Percentiles rank a stretch among this genome's conserved stretches.
phyloP scores from a whole-genome alignment of 2,113 vertebrate genomes.

The Cettia cetti region DNA sequence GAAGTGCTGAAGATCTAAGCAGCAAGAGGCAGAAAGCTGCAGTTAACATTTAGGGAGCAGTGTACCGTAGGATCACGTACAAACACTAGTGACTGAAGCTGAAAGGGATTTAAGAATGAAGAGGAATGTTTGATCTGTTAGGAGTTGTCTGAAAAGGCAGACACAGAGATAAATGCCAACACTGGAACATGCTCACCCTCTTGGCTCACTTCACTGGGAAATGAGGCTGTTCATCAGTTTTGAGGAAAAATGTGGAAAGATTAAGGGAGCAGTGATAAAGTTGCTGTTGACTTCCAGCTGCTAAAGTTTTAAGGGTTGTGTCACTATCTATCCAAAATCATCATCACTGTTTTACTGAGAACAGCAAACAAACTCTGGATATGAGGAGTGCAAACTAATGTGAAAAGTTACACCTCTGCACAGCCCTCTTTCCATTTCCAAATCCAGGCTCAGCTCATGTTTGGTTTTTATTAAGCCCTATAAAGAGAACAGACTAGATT shows the following conservation, averaged over 20 bases:
- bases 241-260: neutral
- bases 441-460: neutral
- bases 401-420: neutral
- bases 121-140: neutral
- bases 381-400: neutral
- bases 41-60: neutral
- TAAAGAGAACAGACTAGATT: neutral
- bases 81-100: neutral
- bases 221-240: neutral
- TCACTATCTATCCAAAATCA: neutral
- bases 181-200: neutral
- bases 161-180: neutral
- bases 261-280: neutral
- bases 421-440: neutral
- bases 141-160: neutral
- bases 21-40: neutral
- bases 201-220: neutral
- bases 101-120: neutral
- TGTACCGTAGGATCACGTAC: neutral
- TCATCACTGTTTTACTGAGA: neutral
- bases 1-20: neutral
- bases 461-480: neutral
- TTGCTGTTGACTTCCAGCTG: neutral
- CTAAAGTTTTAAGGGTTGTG: neutral
- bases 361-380: neutral